Evolutionary conservation across 1,140 invertebrate species (phyloP), one percentile per base, ranked within the genome.

Genomic region (Danaus melanippus): DNA sequence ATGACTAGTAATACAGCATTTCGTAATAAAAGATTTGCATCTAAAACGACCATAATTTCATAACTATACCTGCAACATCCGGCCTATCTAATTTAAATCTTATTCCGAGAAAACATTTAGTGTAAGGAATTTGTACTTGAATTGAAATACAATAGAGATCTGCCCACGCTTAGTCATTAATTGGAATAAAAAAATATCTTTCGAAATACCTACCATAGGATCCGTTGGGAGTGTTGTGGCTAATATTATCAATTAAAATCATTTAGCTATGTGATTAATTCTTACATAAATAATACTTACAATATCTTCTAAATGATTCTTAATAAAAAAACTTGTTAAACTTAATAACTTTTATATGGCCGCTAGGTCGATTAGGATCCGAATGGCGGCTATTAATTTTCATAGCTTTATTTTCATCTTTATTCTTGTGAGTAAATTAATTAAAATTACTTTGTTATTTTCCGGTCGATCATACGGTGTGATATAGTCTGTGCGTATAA

Each of bases 81-180:
- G 74, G 72, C 69, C 69, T 65, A 70, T 76, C 69, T 61, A 63
- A 69, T 64, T 58, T 59, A 68, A 75, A 79, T 77, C 71, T 71
- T 69, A 75, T 83, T 83, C 76, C 62, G 52, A 76, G 75, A 84
- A 32, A 79, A 64, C 67, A 63, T 78, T 76, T 75, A 77, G 79
- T 77, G 76, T 76, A 69, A 58, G 67, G 65, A 74, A 75, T 64
- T 64, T 69, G 63, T 74, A 68, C 61, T 60, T 66, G 62, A 63
- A 72, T 72, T 56, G 66, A 66, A 70, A 66, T 69, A 79, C 75
- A 74, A 79, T 76, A 64, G 69, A 62, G 62, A 51, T 47, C 69
- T 53, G 56, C 77, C 77, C 69, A 83, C 77, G 71, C 68, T 46
- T 46, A 58, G 43, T 60, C 51, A 64, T 64, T 62, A 56, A 59